Evolutionary conservation across 1,140 invertebrate genomes (phyloP).

Genomic region (Zaprionus taronus): DNA sequence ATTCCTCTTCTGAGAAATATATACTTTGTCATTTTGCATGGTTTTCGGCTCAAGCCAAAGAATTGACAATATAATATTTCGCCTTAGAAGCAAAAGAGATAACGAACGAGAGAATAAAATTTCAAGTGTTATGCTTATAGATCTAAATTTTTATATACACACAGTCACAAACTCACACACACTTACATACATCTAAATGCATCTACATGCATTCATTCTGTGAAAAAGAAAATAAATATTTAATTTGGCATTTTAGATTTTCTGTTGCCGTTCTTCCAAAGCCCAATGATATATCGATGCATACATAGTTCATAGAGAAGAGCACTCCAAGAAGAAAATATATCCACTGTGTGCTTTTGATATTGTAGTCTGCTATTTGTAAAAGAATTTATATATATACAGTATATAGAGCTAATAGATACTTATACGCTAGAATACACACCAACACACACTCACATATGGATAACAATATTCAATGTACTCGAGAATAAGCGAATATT

Average conservation of each 20-base stretch:
- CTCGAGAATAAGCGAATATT: not conserved
- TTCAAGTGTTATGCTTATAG: conserved; percentile 83
- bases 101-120: conserved; percentile 76
- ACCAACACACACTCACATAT: conserved; percentile 57
- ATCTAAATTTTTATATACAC: conserved; percentile 81
- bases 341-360: conserved; percentile 76
- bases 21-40: conserved; percentile 84
- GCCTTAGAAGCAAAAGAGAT: conserved; percentile 80
- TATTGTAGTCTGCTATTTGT: conserved; percentile 81
- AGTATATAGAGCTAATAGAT: conserved; percentile 48
- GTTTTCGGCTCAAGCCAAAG: conserved; percentile 84
- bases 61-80: conserved; percentile 84
- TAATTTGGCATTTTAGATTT: conserved; percentile 55
- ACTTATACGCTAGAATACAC: conserved; percentile 30
- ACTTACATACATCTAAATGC: conserved; percentile 47
- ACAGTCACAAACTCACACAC: not conserved
- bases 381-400: conserved; percentile 80
- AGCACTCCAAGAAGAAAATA: conserved; percentile 35
- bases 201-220: not conserved
- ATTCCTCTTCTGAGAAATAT: conserved; percentile 72
- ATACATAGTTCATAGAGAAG: conserved; percentile 45
- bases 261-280: conserved; percentile 75
- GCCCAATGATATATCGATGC: conserved; percentile 27
- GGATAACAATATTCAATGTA: conserved; percentile 9
- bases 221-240: conserved; percentile 23